Base-by-base conservation (phyloP, 2,797 vertebrate genomes). In the Microchirus variegatus region DNA sequence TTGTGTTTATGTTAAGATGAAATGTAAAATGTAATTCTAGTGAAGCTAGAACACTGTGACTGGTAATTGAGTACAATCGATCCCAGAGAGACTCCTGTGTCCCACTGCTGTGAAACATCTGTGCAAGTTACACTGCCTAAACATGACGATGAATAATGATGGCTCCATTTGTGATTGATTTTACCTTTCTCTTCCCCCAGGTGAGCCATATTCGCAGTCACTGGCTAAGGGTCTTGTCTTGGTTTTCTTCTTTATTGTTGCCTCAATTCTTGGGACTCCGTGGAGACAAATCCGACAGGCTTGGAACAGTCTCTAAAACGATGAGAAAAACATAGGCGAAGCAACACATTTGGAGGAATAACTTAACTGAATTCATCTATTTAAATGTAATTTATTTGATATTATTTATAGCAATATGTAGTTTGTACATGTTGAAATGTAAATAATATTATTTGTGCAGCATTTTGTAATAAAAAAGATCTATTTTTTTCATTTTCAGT, bases 201-300 rank as follows among this genome's bases (percentile, higher is more conserved):
- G 96, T 72, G 97, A 99, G 72, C 92, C 94, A 0, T 94, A 92
- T 66, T 90, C 93, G 7, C 94, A 92, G 70, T 82, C 93, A 3
- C 70, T 98, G 42, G 96, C 95, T 36, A 96, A 97, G 77, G 95
- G 94, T 64, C 85, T 99, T 16, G 80, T 92, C 26, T 46, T 99
- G 80, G 89, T 90, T 10, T 94, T 92, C 59, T 87, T 96, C 77
- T 77, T 95, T 48, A 64, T 93, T 0, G 12, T 89, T 6, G 93
- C 93, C 0, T 84, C 87, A 0, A 52, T 97, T 54, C 83, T 95
- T 51, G 94, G 90, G 49, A 89, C 63, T 47, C 95, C 95, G 1
- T 97, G 94, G 92, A 91, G 75, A 59, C 88, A 93, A 65, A 90
- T 94, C 31, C 77, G 90, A 70, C 88, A 90, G 81, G 83, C 78